Evolutionary conservation across 2,113 vertebrate species (phyloP), one percentile per base, ranked within the genome.

Genomic region (Cnemophilus loriae): DNA sequence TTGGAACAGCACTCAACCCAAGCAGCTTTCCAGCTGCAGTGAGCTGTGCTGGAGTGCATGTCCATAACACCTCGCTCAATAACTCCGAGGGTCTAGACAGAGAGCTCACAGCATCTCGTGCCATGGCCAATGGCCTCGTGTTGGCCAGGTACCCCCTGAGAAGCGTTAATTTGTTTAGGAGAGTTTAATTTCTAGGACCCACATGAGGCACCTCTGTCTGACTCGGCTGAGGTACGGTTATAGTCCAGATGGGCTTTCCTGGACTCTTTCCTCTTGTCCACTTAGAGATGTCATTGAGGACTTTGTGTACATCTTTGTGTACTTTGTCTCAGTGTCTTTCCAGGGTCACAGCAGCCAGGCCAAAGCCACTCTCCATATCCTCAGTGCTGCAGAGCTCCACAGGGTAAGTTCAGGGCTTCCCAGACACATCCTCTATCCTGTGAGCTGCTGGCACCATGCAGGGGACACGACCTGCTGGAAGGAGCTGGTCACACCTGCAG

Each of bases 21-120:
- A 71, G 68, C 78, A 90, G 94, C 78, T 35, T 56, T 56, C 46
- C 82, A 85, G 81, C 82, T 35, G 56, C 82, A 30, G 55, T 4
- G 56, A 6, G 2, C 6, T 47, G 55, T 59, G 35, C 65, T 63
- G 60, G 6, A 28, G 35, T 7, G 55, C 30, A 3, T n/a, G 53
- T 59, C 75, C 33, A 2, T 3, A 23, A 6, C 0, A 1, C 59
- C 64, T 50, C 18, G 39, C 65, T 77, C 42, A 17, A 3, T 1
- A 11, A 13, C 70, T 50, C 50, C 33, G 10, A 13, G 55, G 35
- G 49, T 10, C 71, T 39, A 35, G 41, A 64, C 26, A 47, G 53
- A 60, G 57, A 84, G 55, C 70, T 91, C 67, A 27, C 16, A 26
- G 49, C 56, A 68, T 6, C 69, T 33, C 0, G 0, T 41, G 68